Conservation (phyloP, 2,113 vertebrate genomes). For the Caracal caracal region DNA sequence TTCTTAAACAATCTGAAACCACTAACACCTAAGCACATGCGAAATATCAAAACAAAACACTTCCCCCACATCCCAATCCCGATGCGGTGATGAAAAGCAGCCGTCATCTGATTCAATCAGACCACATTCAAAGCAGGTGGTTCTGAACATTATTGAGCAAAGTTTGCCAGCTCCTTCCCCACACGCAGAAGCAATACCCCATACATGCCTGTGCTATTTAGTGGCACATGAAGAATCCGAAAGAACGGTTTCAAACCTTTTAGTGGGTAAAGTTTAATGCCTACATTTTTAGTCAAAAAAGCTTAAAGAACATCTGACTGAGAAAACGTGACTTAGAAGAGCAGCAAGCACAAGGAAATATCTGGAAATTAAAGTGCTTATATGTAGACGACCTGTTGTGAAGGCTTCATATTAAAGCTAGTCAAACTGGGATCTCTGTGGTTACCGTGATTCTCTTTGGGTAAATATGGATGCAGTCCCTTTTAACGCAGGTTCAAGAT, state of each 20-base stretch:
- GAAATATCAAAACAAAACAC: constrained; percentile 56
- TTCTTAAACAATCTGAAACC: constrained; percentile 61
- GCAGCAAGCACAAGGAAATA: neutral
- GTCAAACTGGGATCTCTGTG: neutral
- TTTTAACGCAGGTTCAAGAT: neutral
- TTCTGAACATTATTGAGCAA: constrained; percentile 61
- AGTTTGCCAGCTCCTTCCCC: constrained; percentile 15
- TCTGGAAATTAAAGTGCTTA: constrained; percentile 22
- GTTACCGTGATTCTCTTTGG: neutral
- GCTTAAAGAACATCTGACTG: neutral
- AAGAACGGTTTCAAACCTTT: neutral
- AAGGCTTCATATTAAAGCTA: neutral
- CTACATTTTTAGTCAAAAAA: constrained; percentile 22
- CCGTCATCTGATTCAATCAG: constrained; percentile 73
- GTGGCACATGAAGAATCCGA: neutral
- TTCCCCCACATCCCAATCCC: constrained; percentile 45
- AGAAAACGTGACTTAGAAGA: neutral
- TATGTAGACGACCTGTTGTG: neutral
- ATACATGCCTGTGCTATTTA: neutral
- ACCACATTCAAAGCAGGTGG: constrained; percentile 74
- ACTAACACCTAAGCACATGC: constrained; percentile 59
- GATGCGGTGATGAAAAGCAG: constrained; percentile 66
- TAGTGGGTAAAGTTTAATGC: constrained; percentile 34
- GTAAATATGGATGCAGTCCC: neutral
- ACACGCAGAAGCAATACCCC: neutral